Evolutionary conservation across 2,888 invertebrate species (phyloP), one percentile per base, ranked within the genome.

Genomic region (Petrolisthes cinctipes): DNA sequence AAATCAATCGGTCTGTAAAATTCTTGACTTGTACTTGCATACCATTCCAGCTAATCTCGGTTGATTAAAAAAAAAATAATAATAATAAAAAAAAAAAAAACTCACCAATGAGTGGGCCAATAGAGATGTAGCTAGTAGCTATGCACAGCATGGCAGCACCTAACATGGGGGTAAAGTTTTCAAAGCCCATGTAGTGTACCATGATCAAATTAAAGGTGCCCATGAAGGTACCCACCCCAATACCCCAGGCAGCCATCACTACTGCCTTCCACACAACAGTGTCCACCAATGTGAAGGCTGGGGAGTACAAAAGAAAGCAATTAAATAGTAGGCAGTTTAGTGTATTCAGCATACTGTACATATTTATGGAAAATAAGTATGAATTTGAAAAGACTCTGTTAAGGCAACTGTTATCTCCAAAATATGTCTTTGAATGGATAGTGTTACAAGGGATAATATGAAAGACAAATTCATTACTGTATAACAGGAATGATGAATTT

Each of bases 141-240:
- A 85, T 85, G 23, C 54, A 80, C 56, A 85, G 53, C 85, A 85
- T 85, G 6, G 85, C 53, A 4, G 85, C 85, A 23, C 85, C 85
- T 5, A 85, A 51, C 85, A 81, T 85, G 51, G 79, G 23, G 54
- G 66, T 80, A 17, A 85, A 85, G 23, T 81, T 80, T 23, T 85
- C 71, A n/a, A 85, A 71, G 37, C 85, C 85, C 85, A 85, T 85
- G 80, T 85, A 85, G 51, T 85, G 85, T 9, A 85, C 85, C 85
- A 85, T 85, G 53, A 80, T 53, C 75, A 85, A 68, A 71, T 73
- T 85, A 20, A 85, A 85, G 9, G 80, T 85, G 37, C 80, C 73
- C 85, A 85, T 85, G 71, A 80, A 85, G 68, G 80, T 23, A 14
- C 80, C 85, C 17, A 85, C 85, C 1, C 85, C 85, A 23, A 80